These are phyloP conservation scores for Paracentrotus lividus DNA, from an alignment of 53 echinoderm and acorn worm species.

Conservation along the genomic window DNA sequence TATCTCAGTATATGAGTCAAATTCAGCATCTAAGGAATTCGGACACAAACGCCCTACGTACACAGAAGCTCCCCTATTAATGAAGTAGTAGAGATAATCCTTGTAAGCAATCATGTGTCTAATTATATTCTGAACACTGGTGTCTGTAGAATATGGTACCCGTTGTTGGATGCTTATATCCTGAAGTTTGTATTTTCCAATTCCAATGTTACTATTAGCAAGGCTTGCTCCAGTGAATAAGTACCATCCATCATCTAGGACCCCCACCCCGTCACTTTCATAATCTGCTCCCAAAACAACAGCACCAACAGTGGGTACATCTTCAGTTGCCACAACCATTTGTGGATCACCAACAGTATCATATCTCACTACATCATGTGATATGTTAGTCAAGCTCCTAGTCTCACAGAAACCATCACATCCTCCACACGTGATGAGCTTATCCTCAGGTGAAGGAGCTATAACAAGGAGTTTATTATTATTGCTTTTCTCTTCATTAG, in stretches of 20 bases:
- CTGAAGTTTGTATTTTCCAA: not conserved
- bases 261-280: not conserved
- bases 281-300: conserved; percentile 29
- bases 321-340: not conserved
- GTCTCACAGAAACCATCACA: conserved; percentile 68
- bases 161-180: not conserved
- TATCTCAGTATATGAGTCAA: conserved; percentile 77
- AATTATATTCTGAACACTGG: not conserved
- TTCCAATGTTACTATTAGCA: not conserved
- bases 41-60: conserved; percentile 13
- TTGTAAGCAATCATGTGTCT: not conserved
- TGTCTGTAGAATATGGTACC: not conserved
- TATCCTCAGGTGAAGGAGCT: conserved; percentile 52
- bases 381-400: conserved; percentile 36
- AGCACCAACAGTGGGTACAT: conserved; percentile 31
- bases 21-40: not conserved
- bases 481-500: not conserved
- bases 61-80: not conserved
- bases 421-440: conserved; percentile 46
- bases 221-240: conserved; percentile 38
- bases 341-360: not conserved
- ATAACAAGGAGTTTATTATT: conserved; percentile 49
- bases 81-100: conserved; percentile 29
- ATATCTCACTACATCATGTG: conserved; percentile 42
- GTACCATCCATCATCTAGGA: not conserved